A percentile compares a stretch with the other conserved stretches of the same genome.
phyloP scores from a whole-genome alignment of 2,113 vertebrate species.

The Brachyhypopomus gauderio region DNA sequence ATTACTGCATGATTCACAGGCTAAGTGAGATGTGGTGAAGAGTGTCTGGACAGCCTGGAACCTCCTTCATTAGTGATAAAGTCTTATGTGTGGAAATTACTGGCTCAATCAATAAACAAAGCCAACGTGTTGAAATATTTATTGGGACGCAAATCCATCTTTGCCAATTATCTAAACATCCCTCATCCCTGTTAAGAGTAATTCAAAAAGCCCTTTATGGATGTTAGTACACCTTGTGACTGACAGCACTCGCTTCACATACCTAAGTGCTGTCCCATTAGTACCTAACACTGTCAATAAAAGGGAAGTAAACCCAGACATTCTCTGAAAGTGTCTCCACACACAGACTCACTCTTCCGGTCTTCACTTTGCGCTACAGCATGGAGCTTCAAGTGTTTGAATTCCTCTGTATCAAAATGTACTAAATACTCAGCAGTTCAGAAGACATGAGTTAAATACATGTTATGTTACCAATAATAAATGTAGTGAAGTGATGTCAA shows the following conservation, averaged over 20 bases:
- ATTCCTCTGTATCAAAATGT: slow-evolving; percentile 15
- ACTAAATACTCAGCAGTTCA: background rate
- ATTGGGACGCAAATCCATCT: slow-evolving; percentile 77
- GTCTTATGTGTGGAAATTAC: slow-evolving; percentile 81
- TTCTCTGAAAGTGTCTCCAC: slow-evolving; percentile 37
- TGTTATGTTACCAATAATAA: background rate
- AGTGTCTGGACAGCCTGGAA: slow-evolving; percentile 81
- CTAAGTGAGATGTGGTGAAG: slow-evolving; percentile 75
- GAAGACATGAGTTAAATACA: slow-evolving; percentile 1
- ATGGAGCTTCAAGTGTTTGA: slow-evolving; percentile 8
- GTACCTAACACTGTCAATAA: slow-evolving; percentile 73
- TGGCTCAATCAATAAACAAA: slow-evolving; percentile 83
- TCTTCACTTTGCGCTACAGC: slow-evolving; percentile 17
- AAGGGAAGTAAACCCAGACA: slow-evolving; percentile 63
- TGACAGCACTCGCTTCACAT: slow-evolving; percentile 75
- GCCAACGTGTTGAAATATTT: slow-evolving; percentile 85
- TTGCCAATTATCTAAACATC: slow-evolving; percentile 77
- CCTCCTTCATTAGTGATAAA: slow-evolving; percentile 79
- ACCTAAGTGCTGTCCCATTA: slow-evolving; percentile 80
- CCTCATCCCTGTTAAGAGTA: slow-evolving; percentile 80
- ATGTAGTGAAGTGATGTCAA: background rate
- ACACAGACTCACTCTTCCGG: slow-evolving; percentile 11
- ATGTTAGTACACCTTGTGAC: slow-evolving; percentile 80
- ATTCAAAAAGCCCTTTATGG: slow-evolving; percentile 80
- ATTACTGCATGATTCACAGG: slow-evolving; percentile 77